Evolutionary conservation across 1,140 invertebrate species (phyloP).

Genomic region (Cyrtorhinus lividipennis): DNA sequence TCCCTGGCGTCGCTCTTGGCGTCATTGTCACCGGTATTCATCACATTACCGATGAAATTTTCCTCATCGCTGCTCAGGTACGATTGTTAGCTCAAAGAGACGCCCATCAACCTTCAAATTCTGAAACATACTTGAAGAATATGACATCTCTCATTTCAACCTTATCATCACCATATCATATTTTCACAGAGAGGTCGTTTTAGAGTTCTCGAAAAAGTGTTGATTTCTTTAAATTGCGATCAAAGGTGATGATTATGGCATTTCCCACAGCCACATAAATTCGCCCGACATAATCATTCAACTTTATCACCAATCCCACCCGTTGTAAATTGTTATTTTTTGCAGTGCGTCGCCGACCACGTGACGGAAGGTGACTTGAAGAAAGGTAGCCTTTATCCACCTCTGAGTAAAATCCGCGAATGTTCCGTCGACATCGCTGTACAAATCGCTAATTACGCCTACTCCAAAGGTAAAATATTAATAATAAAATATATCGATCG

Average conservation of each 20-base stretch:
- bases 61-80: constrained; percentile 67
- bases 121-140: neutral
- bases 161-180: neutral
- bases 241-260: too few relatives aligned
- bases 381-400: constrained; percentile 60
- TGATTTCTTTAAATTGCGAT: constrained; percentile 11
- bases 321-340: too few relatives aligned
- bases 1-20: constrained; percentile 83
- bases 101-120: neutral
- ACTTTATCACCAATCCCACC: too few relatives aligned
- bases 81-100: constrained; percentile 13
- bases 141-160: neutral
- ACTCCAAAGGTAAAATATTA: constrained; percentile 41
- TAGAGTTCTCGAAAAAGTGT: constrained; percentile 13
- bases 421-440: constrained; percentile 58
- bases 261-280: too few relatives aligned
- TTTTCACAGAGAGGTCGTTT: neutral
- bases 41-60: constrained; percentile 78
- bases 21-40: constrained; percentile 74
- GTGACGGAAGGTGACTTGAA: constrained; percentile 53
- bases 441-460: constrained; percentile 52
- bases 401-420: constrained; percentile 51
- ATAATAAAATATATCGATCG: too few relatives aligned
- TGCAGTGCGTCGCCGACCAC: constrained; percentile 54
- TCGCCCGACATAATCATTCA: too few relatives aligned